Evolutionary conservation across 2,797 vertebrate species (phyloP).

Genomic region (Telmatherina bonti): DNA sequence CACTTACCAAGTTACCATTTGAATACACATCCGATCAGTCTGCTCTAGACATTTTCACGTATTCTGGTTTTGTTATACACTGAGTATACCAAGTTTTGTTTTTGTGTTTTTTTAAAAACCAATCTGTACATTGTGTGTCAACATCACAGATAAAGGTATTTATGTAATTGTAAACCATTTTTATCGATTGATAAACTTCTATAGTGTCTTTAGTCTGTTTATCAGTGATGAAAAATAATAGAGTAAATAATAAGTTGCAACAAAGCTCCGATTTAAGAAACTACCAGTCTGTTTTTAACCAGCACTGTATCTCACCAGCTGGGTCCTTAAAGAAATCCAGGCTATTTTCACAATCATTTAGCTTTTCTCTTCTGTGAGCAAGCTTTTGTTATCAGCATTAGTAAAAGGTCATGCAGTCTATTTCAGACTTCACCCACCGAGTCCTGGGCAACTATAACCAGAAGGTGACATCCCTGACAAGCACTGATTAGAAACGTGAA

Average conservation of each 20-base stretch:
- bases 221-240: not conserved
- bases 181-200: not conserved
- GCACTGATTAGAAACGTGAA: constrained; percentile 39
- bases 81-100: not conserved
- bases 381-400: not conserved
- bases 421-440: constrained; percentile 23
- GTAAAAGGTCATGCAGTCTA: constrained; percentile 19
- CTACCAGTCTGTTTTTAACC: not conserved
- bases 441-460: constrained; percentile 49
- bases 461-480: constrained; percentile 60
- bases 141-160: not conserved
- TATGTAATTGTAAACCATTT: not conserved
- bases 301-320: not conserved
- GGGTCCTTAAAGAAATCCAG: not conserved
- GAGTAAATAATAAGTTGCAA: not conserved
- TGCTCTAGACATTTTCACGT: not conserved
- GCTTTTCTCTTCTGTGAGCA: constrained; percentile 2
- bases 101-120: too few relatives aligned
- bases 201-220: not conserved
- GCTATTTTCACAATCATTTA: not conserved
- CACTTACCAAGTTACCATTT: not conserved
- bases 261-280: not conserved
- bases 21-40: not conserved
- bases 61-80: not conserved
- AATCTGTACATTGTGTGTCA: not conserved